phyloP scores from a whole-genome alignment of 2,888 invertebrate genomes.

The Mesorhabditis spiculigera region DNA sequence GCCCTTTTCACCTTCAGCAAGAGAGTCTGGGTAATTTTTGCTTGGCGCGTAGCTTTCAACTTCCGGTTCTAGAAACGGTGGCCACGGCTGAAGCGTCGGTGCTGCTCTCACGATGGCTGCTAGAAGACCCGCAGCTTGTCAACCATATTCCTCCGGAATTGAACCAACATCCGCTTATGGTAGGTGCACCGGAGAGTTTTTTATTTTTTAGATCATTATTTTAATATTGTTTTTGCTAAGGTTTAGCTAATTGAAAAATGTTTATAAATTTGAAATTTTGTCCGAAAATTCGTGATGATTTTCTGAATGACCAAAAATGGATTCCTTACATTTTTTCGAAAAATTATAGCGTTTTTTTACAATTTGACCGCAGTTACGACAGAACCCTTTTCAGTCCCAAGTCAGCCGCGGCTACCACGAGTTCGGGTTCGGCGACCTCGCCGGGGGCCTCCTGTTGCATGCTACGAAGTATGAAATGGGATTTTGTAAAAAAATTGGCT shows the following conservation, averaged over 20 bases:
- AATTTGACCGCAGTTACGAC: too few relatives aligned
- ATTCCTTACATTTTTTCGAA: too few relatives aligned
- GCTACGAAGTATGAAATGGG: too few relatives aligned
- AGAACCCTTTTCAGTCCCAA: too few relatives aligned
- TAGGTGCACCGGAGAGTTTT: neutral
- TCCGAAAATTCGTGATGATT: too few relatives aligned
- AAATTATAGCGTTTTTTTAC: too few relatives aligned
- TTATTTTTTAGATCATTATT: neutral
- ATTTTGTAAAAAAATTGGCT: too few relatives aligned
- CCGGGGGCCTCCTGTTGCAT: too few relatives aligned
- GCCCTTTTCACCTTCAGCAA: neutral
- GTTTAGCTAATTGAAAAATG: neutral
- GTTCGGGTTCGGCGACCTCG: too few relatives aligned
- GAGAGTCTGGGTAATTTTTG: neutral
- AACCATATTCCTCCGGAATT: constrained; percentile 23
- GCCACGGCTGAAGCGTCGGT: constrained; percentile 8
- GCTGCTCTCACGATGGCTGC: constrained; percentile 13
- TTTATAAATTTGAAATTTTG: constrained; percentile 11
- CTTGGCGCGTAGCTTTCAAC: neutral
- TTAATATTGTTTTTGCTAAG: constrained; percentile 6
- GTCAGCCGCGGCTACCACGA: too few relatives aligned
- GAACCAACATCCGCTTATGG: constrained; percentile 33
- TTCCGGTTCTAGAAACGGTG: neutral
- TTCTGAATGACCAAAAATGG: too few relatives aligned
- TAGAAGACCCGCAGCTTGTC: neutral